A percentile compares a stretch with the other conserved stretches of the same genome.
phyloP scores from a whole-genome alignment of 2,888 invertebrate genomes.

The Merodon equestris region DNA sequence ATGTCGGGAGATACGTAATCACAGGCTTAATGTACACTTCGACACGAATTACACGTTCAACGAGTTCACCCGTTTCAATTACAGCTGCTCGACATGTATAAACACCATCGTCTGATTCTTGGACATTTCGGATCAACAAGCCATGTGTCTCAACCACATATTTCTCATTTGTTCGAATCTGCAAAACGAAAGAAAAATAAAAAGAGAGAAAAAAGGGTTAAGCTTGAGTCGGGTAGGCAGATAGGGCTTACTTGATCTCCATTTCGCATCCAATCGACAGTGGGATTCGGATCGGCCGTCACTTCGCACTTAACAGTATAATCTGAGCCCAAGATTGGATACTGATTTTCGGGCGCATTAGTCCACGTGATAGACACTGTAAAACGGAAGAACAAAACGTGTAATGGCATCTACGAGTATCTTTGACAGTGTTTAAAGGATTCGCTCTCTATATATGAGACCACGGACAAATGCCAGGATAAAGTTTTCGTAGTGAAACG shows the following conservation, averaged over 20 bases:
- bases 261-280: slow-evolving; percentile 92
- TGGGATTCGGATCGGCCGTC: slow-evolving; percentile 89
- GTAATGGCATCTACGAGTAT: slow-evolving; percentile 32
- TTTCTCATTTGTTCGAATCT: slow-evolving; percentile 85
- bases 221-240: too few species aligned
- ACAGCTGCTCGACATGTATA: slow-evolving; percentile 94
- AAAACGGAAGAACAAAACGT: slow-evolving; percentile 37
- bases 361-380: slow-evolving; percentile 92
- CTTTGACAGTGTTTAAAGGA: slow-evolving; percentile 12
- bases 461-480: slow-evolving; percentile 28
- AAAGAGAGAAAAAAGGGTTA: slow-evolving; percentile 1
- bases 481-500: slow-evolving; percentile 28
- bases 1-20: slow-evolving; percentile 83
- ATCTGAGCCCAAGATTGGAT: slow-evolving; percentile 87
- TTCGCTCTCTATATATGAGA: slow-evolving; percentile 16
- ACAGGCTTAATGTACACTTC: slow-evolving; percentile 88
- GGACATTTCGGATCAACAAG: slow-evolving; percentile 86
- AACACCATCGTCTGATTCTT: slow-evolving; percentile 90
- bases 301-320: slow-evolving; percentile 91
- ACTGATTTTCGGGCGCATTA: slow-evolving; percentile 91
- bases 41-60: slow-evolving; percentile 88
- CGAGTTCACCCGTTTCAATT: slow-evolving; percentile 87
- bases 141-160: slow-evolving; percentile 88
- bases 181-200: slow-evolving; percentile 25
- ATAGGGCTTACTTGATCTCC: slow-evolving; percentile 83